Evolutionary conservation across 2,888 invertebrate genomes (phyloP), one percentile per base, ranked within the genome.

Genomic region (Drosophila mimica): DNA sequence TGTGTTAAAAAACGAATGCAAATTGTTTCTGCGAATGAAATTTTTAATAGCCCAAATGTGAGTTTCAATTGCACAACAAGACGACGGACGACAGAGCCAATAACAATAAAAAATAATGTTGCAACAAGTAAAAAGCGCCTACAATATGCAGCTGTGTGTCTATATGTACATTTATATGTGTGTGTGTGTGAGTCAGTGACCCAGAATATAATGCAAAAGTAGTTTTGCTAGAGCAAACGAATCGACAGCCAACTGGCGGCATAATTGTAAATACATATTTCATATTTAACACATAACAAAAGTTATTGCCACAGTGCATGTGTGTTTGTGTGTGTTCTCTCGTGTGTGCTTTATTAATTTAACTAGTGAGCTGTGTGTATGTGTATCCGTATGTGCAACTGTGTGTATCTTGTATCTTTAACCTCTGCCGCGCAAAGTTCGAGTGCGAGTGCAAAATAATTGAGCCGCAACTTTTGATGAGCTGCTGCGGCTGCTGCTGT

Each of bases 381-480:
- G 3, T 62, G 61, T 62, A 31, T 61, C 4, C 64, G 43, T 58
- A 13, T 52, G 28, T 64, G 61, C 54, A 66, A 59, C 43, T 59
- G 56, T 68, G 54, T 73, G 72, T 75, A 69, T 75, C 70, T 88
- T 88, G 74, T 80, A 73, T 78, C 73, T 86, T 88, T 86, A 86
- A 86, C 85, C 85, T 83, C 70, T 80, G 74, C 61, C 67, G 76
- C 85, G 75, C 86, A 85, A 80, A 88, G 85, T 88, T 85, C 85
- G 83, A 74, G 72, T 78, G 80, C 78, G 78, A 88, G 85, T 86
- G 88, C 85, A 88, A 86, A 86, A 78, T 86, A 86, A 86, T 86
- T 86, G 88, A 85, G 76, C 74, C 62, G 43, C 68, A 31, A 20
- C 49, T 46, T 46, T 65, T 36, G 62, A 57, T 57, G 43, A 70